Evolutionary conservation across 2,113 vertebrate species (phyloP).

Genomic region (Brachirus orientalis): DNA sequence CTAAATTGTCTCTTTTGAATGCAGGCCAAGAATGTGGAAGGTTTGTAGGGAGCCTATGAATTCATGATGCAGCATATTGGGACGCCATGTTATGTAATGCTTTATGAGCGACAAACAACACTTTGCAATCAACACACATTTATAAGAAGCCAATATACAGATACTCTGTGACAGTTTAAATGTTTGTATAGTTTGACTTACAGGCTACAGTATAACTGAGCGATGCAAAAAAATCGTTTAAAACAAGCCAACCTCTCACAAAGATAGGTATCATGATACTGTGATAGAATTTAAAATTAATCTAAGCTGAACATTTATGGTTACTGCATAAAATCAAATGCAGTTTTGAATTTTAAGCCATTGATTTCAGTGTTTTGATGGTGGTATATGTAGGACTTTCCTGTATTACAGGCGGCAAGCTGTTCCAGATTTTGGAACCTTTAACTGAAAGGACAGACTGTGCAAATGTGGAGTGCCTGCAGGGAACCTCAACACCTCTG

Average conservation of each 20-base stretch:
- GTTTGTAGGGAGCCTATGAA: conserved; percentile 1
- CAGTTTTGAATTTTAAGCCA: no score
- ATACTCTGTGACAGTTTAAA: background rate
- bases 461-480: no score
- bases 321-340: no score
- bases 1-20: conserved; percentile 28
- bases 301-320: no score
- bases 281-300: no score
- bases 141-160: background rate
- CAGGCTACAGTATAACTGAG: background rate
- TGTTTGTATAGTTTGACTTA: background rate
- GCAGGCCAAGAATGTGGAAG: conserved; percentile 16
- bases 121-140: conserved; percentile 21
- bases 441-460: no score
- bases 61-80: conserved; percentile 24
- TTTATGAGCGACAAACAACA: conserved; percentile 8
- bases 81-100: conserved; percentile 30
- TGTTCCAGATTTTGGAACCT: no score
- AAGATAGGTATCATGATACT: no score
- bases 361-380: no score
- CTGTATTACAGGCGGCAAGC: no score
- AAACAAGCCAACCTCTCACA: background rate
- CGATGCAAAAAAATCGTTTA: background rate
- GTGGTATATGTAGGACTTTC: no score
- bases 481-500: no score